Base-by-base conservation (phyloP, 2,888 invertebrate genomes). In the Rhingia campestris region DNA sequence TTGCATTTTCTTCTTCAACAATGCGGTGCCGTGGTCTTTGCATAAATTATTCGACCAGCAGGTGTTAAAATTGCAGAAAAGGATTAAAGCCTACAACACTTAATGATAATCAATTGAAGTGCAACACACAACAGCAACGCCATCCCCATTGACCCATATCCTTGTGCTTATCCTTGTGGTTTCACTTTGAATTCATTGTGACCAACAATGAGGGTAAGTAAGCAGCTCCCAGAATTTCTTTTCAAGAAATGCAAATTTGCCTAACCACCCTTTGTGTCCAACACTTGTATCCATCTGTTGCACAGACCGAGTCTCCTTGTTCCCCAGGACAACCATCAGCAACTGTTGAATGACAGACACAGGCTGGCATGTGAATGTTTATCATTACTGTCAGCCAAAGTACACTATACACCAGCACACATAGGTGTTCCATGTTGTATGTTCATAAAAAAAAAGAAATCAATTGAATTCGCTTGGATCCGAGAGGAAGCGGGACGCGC, bases 381-480 rank as follows among this genome's bases (percentile, higher is more conserved):
- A 64, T 53, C 43, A 64, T 82, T 41, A 70, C 43, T 77, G 79
- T 58, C 82, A 58, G 69, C 45, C 61, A 45, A n/a, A n/a, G 35
- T 10, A 54, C 22, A 58, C 12, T 14, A 35, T 54, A n/a, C 32
- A 56, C 54, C 37, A 33, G 12, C 54, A 22, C 22, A 22, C 22
- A 22, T 22, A 22, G 22, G 37, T 4, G 30, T 7, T 37, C 7
- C 14, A 51, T 12, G 37, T 7, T 37, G n/a, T 10, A 51, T 12
- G 37, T 22, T 22, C 22, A 22, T 9, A 35, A 35, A 1, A 59
- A 3, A 54, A 33, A 39, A 39, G 69, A 69, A 63, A 69, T 79
- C 63, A 82, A 82, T 82, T 82, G 73, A 79, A 63, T 79, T 69
- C 73, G 73, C 63, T 82, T 76, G 56, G 72, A 66, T n/a, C 51